These are phyloP conservation scores for Carcinoscorpius rotundicauda DNA, from an alignment of 1,140 invertebrate species.

Conservation along the genomic window DNA sequence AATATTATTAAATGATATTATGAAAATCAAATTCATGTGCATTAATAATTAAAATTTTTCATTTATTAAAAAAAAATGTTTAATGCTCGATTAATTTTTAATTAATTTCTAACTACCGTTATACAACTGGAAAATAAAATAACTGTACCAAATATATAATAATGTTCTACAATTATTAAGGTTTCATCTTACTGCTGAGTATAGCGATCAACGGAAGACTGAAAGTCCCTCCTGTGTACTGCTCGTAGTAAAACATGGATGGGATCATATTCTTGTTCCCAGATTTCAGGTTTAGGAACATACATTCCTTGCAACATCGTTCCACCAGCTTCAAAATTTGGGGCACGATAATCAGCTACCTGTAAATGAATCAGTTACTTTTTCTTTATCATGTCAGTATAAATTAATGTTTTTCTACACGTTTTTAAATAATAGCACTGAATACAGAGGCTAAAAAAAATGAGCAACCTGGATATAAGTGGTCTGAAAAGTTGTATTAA, in stretches of 20 bases:
- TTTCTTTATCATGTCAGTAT: conserved; percentile 25
- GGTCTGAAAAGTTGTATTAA: background rate
- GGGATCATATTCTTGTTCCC: conserved; percentile 87
- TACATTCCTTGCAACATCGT: conserved; percentile 89
- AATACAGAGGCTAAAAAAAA: background rate
- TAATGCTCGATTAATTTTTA: no score
- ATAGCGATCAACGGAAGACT: conserved; percentile 78
- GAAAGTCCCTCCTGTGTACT: conserved; percentile 83
- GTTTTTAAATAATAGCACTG: no score
- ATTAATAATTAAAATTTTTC: no score
- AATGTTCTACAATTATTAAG: background rate
- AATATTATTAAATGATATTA: no score
- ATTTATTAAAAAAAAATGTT: no score
- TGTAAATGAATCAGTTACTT: background rate
- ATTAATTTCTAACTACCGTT: no score
- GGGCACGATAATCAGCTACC: conserved; percentile 62
- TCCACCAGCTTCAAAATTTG: conserved; percentile 60
- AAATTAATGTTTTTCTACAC: no score
- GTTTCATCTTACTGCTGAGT: conserved; percentile 34
- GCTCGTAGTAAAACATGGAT: conserved; percentile 80
- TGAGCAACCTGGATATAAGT: background rate
- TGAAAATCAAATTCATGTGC: no score
- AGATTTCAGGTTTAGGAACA: conserved; percentile 70
- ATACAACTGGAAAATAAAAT: no score
- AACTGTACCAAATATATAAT: no score